phyloP scores from a whole-genome alignment of 2,797 vertebrate species.

The Crypturellus tataupa region DNA sequence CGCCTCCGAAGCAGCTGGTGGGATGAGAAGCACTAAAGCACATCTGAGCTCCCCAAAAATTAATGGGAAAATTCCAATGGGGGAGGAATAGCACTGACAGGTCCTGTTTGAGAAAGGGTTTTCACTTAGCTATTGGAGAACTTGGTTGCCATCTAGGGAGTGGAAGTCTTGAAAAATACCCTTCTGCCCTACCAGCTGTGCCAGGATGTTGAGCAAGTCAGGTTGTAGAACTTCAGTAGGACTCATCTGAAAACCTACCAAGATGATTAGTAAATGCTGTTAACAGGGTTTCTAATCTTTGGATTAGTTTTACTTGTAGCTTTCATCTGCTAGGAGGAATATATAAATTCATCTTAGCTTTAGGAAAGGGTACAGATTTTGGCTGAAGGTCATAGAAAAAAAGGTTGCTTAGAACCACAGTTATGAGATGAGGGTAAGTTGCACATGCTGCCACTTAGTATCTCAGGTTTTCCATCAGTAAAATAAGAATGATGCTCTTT shows the following conservation, averaged over 20 bases:
- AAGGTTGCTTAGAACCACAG: not conserved
- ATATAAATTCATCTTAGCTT: not conserved
- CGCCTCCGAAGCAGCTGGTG: not conserved
- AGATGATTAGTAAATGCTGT: not conserved
- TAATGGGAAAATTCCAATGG: not conserved
- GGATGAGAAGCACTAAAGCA: not conserved
- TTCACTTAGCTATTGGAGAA: not conserved
- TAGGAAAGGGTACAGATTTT: not conserved
- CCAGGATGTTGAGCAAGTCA: not conserved
- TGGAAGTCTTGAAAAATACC: too few species aligned
- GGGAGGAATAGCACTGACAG: not conserved
- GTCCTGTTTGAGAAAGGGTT: not conserved
- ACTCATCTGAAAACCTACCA: not conserved
- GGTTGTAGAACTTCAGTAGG: not conserved
- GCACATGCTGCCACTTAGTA: rapidly evolving
- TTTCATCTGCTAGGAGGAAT: not conserved
- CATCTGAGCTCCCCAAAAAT: not conserved
- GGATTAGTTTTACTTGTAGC: not conserved
- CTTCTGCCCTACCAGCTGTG: not conserved
- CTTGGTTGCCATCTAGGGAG: too few species aligned
- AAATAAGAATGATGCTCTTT: not conserved
- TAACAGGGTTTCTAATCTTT: not conserved
- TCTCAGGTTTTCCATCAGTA: not conserved
- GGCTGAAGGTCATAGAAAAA: not conserved
- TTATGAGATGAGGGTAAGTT: not conserved